Evolutionary conservation across 2,797 vertebrate species (phyloP), one percentile per base, ranked within the genome.

Genomic region (Anisognathus igniventris): DNA sequence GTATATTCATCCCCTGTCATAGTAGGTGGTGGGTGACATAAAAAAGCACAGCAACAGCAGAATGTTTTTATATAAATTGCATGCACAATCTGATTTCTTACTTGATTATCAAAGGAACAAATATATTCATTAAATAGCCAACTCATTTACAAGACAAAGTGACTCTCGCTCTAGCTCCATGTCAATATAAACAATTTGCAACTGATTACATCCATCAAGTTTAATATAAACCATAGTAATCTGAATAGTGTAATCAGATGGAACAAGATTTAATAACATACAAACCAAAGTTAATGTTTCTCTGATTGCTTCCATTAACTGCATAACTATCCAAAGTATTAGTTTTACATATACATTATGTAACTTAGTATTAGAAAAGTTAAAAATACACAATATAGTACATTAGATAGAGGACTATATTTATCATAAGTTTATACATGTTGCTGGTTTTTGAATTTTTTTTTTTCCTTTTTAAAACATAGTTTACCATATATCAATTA

Each of bases 201-300:
- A 85, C 23, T 92, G 81, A 95, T 95, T 95, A 93, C 78, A 75
- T 87, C 75, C 66, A 95, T 92, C 96, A 93, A 50, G 77, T 89
- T 73, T 92, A 96, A 91, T 72, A 82, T 86, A 78, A 96, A 97
- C 47, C 74, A 90, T 68, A 88, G 25, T 93, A 92, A 86, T 82
- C 31, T 94, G 79, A 95, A 92, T 79, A 56, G 39, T 86, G 54
- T 68, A 95, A 86, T 95, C 79, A 89, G 33, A 42, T 90, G 54
- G 80, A 96, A 95, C 73, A 95, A 66, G 86, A 94, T 61, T 91
- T 96, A 91, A 95, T 73, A 91, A 83, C 57, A 76, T 79, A 80
- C 64, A 96, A 96, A 90, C 71, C 22, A 81, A 72, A 94, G 75
- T 79, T 84, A 94, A 82, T 87, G 68, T 74, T 92, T 82, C 61